Evolutionary conservation across 2,113 vertebrate species (phyloP).

Genomic region (Corythoichthys haematopterus): DNA sequence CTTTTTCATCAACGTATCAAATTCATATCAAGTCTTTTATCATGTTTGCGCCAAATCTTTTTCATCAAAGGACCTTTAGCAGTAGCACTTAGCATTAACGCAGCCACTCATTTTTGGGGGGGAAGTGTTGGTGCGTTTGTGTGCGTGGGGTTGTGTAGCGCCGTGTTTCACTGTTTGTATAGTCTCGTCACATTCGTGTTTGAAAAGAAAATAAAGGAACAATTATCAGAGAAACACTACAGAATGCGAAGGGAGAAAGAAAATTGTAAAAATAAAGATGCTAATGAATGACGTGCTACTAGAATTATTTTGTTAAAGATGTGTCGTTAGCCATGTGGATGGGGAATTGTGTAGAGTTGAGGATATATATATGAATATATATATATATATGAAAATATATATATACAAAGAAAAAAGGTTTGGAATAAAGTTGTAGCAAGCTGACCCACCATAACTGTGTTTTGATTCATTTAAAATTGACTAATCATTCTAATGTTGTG

Average conservation of each 20-base stretch:
- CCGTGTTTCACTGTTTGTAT: conserved; percentile 47
- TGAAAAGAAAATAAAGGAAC: conserved; percentile 42
- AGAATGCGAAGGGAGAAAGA: conserved; percentile 54
- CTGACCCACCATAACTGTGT: conserved; percentile 57
- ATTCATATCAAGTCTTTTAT: neutral
- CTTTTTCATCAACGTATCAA: neutral
- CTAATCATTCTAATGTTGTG: neutral
- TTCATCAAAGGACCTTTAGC: conserved; percentile 3
- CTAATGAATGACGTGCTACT: conserved; percentile 59
- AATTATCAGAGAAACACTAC: conserved; percentile 74
- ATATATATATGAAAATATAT: conserved; percentile 19
- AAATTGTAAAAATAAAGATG: conserved; percentile 52
- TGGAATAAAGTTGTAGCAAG: conserved; percentile 74
- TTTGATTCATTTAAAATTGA: conserved; percentile 13
- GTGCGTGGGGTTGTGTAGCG: conserved; percentile 7
- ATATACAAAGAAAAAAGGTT: conserved; percentile 55
- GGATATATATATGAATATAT: too few relatives aligned
- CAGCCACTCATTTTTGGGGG: neutral
- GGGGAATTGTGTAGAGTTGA: conserved; percentile 33
- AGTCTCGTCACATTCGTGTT: conserved; percentile 58
- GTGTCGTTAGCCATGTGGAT: conserved; percentile 48
- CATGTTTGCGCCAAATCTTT: neutral
- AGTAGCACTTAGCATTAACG: neutral
- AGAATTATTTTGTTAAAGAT: conserved; percentile 70
- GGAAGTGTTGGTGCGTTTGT: conserved; percentile 12